Base-by-base conservation (phyloP, 2,113 vertebrate species). In the Euleptes europaea region DNA sequence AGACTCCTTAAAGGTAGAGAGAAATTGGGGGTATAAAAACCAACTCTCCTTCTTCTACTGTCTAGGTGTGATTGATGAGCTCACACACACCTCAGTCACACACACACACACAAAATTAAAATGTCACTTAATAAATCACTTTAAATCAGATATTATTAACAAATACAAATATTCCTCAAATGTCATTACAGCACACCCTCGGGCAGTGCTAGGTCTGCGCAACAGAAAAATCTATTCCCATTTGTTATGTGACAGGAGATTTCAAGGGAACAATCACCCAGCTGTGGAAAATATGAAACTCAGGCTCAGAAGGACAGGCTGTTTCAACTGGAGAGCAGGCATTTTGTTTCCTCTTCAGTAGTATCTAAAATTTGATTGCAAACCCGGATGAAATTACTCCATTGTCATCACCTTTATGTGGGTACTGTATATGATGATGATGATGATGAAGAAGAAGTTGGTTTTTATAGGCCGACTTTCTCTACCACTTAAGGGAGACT, bases 241-340 rank as follows among this genome's bases (percentile, higher is more conserved):
- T 81, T 95, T 95, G 23, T 89, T 92, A n/a, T 89, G 28, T 92
- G 83, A 85, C 83, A 94, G 49, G 3, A 91, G 35, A 87, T 26
- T 84, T 88, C 75, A 86, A 40, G 73, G 76, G 83, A 80, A 6
- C 49, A 90, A 74, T 90, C 75, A 90, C 66, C 8, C 80, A 91
- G 90, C n/a, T 40, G 72, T 79, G 5, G 0, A 57, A 51, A 66
- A n/a, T 11, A 78, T 86, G 35, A 87, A 87, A 75, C 78, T 0
- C 90, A 88, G 26, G 23, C 26, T 84, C 67, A 91, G 42, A 94
- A 89, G 74, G 86, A 84, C 66, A 57, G 35, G 4, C 1, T 87
- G 17, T 87, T 93, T 91, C 54, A 88, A 33, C 31, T 66, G 54
- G 1, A 14, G 89, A 80, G 72, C 6, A 14, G 11, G 42, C 57